These are phyloP conservation scores for Watsonalla binaria DNA, from an alignment of 2,888 invertebrate species.

Conservation along the genomic window DNA sequence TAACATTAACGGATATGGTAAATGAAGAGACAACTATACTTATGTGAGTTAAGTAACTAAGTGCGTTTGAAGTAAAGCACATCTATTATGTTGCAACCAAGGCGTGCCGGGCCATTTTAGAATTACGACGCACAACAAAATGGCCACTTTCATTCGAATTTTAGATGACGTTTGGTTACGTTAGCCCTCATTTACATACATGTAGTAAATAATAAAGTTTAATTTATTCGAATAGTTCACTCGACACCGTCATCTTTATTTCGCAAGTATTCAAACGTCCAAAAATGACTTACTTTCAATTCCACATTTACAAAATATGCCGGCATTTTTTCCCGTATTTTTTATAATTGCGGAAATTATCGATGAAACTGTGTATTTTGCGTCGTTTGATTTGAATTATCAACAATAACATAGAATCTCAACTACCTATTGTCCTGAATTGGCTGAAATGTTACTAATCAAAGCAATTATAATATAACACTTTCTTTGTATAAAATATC, in stretches of 20 bases:
- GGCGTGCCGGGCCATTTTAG: neutral
- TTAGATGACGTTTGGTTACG: neutral
- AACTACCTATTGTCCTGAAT: too few relatives aligned
- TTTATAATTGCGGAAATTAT: too few relatives aligned
- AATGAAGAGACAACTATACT: too few relatives aligned
- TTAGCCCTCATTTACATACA: neutral
- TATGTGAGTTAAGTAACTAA: neutral
- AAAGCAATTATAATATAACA: too few relatives aligned
- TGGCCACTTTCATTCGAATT: neutral
- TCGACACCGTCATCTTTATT: neutral
- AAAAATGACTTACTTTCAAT: neutral
- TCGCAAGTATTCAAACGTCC: neutral
- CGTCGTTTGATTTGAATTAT: too few relatives aligned
- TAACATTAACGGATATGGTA: too few relatives aligned
- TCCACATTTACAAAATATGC: neutral
- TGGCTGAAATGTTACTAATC: too few relatives aligned
- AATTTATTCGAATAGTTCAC: neutral
- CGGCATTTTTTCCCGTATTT: neutral
- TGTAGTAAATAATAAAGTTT: neutral
- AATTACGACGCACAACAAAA: neutral
- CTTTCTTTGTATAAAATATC: too few relatives aligned
- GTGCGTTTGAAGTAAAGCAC: neutral
- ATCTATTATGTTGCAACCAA: constrained; percentile 1
- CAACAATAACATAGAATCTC: too few relatives aligned
- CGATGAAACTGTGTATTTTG: too few relatives aligned